Base-by-base conservation (phyloP, 1,140 invertebrate species). In the Pseudomyrmex cubaensis region DNA sequence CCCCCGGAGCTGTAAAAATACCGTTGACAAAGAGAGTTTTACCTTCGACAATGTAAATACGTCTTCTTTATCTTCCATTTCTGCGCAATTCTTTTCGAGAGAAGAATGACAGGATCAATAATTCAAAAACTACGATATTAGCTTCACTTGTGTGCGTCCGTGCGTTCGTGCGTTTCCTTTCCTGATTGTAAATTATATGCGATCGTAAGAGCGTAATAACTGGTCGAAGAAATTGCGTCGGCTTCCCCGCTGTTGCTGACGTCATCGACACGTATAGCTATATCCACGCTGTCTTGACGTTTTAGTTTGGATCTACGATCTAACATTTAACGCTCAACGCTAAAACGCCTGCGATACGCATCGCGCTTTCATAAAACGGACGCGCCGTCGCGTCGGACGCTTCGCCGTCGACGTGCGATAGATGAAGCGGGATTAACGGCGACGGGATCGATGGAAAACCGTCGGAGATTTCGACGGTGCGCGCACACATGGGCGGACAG, bases 401-500 rank as follows among this genome's bases (percentile, higher is more conserved):
- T 17, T 20, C 20, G 54, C 66, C 72, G 76, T 80, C 54, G 66
- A 72, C 44, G 76, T 12, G 25, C 66, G 12, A 80, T 72, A 72
- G 76, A 80, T 35, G 54, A 63, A 69, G 85, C 86, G 61, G 84
- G 64, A 54, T 75, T 73, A 76, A 85, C 74, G 66, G 57, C 35
- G 73, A 76, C 17, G 76, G 52, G 70, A 75, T 72, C 61, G 62
- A 63, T 77, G 64, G 67, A 83, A 57, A 77, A 52, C 82, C 67
- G 67, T 76, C 63, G 83, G 74, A 12, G 73, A 90, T 85, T 86
- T 62, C 69, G 86, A 82, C 67, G 70, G 66, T 77, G 86, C 35
- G 5, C 76, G 75, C 85, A 74, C 84, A 85, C 56, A 52, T 83
- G 70, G 66, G 87, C 88, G 90, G 85, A 85, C 66, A 57, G 85